phyloP scores from a whole-genome alignment of 2,113 vertebrate genomes.

The Peromyscus leucopus region DNA sequence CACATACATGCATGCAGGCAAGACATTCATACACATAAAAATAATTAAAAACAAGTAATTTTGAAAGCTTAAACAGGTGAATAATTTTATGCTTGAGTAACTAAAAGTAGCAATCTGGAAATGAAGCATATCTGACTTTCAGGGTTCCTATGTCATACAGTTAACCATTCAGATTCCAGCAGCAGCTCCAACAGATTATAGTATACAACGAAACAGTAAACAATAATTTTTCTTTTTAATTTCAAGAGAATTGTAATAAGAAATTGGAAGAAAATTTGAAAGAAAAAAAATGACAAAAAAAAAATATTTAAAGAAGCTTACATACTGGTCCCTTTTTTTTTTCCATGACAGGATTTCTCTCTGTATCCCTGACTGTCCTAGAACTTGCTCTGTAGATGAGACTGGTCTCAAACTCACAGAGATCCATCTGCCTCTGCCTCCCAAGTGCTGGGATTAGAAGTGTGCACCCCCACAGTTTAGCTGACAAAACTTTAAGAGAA shows the following conservation, averaged over 20 bases:
- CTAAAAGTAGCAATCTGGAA: background rate
- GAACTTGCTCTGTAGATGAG: background rate
- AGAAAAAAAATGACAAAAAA: background rate
- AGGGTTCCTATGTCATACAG: background rate
- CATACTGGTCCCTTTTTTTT: background rate
- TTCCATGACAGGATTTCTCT: background rate
- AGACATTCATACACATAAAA: background rate
- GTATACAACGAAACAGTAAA: background rate
- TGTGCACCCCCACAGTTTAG: background rate
- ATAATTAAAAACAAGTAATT: background rate
- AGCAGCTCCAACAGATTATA: background rate
- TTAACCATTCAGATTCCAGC: background rate
- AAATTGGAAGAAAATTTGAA: background rate
- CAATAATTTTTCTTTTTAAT: background rate
- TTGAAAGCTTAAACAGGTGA: background rate
- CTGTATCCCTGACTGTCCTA: background rate
- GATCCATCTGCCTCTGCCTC: background rate
- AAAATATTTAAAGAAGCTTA: background rate
- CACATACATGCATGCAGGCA: background rate
- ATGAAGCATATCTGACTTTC: background rate
- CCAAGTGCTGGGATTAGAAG: background rate
- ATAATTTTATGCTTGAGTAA: background rate
- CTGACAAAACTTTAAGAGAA: background rate
- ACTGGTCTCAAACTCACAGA: background rate
- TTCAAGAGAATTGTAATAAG: background rate